Evolutionary conservation across 2,797 vertebrate genomes (phyloP).

Genomic region (Arnoldichthys spilopterus): DNA sequence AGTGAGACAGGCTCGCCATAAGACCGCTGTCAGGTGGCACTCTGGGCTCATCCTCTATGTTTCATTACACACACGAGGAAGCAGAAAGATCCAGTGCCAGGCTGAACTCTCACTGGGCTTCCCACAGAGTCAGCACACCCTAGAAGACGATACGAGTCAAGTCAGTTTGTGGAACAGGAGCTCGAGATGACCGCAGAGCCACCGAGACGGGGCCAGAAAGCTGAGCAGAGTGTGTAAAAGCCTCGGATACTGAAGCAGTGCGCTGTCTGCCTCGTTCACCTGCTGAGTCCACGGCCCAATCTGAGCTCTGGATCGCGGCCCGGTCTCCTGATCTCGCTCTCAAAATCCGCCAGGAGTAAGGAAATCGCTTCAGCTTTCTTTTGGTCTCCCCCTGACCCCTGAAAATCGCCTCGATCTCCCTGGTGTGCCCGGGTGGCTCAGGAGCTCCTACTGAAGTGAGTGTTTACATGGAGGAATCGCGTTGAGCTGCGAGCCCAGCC

Average conservation of each 20-base stretch:
- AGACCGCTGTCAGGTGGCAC: constrained; percentile 30
- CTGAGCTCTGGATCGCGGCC: constrained; percentile 36
- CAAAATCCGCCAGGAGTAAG: not conserved
- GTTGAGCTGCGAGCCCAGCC: constrained; percentile 42
- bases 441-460: constrained; percentile 27
- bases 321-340: constrained; percentile 18
- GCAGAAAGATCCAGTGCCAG: not conserved
- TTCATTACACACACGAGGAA: constrained; percentile 17
- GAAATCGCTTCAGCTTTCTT: not conserved
- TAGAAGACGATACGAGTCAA: not conserved
- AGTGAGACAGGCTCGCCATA: constrained; percentile 44
- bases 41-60: constrained; percentile 44
- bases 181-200: not conserved
- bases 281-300: constrained; percentile 33
- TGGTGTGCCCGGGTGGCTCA: not conserved
- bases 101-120: not conserved
- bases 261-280: constrained; percentile 32
- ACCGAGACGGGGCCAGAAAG: not conserved
- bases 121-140: not conserved
- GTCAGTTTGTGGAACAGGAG: not conserved
- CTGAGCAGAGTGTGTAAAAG: too few relatives aligned
- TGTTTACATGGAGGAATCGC: constrained; percentile 59
- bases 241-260: too few relatives aligned
- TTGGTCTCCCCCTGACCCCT: not conserved
- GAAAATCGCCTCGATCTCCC: not conserved